Evolutionary conservation across 2,113 vertebrate genomes (phyloP).

Genomic region (Murina feae): DNA sequence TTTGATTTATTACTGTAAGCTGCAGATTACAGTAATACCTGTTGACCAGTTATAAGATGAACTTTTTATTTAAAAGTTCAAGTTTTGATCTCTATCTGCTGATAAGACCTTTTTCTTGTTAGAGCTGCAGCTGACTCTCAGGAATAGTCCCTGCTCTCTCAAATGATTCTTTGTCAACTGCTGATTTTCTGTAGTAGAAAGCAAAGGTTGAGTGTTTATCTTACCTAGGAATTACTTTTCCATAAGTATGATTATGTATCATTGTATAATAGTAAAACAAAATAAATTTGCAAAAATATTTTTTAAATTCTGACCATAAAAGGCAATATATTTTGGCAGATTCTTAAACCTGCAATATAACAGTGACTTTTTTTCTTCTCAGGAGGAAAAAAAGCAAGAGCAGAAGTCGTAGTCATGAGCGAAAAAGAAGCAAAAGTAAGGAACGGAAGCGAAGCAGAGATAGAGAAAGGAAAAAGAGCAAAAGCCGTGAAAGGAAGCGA

Average conservation of each 20-base stretch:
- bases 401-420: conserved; percentile 91
- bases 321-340: background rate
- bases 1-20: background rate
- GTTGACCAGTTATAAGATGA: background rate
- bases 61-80: background rate
- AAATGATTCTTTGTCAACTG: background rate
- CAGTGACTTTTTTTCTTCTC: conserved; percentile 4
- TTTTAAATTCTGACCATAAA: conserved; percentile 23
- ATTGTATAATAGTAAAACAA: background rate
- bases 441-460: conserved; percentile 90
- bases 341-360: background rate
- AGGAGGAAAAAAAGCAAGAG: conserved; percentile 96
- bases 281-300: background rate
- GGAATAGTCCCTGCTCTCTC: background rate
- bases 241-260: background rate
- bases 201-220: background rate
- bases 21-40: background rate
- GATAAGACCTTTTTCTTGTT: background rate
- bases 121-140: conserved; percentile 9
- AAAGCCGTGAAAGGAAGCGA: conserved; percentile 89
- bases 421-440: conserved; percentile 90
- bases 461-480: conserved; percentile 89
- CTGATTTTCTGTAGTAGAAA: background rate
- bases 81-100: conserved; percentile 2
- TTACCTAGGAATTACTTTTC: background rate